phyloP scores from a whole-genome alignment of 2,888 invertebrate genomes.

The Acanthosepion pharaonis region DNA sequence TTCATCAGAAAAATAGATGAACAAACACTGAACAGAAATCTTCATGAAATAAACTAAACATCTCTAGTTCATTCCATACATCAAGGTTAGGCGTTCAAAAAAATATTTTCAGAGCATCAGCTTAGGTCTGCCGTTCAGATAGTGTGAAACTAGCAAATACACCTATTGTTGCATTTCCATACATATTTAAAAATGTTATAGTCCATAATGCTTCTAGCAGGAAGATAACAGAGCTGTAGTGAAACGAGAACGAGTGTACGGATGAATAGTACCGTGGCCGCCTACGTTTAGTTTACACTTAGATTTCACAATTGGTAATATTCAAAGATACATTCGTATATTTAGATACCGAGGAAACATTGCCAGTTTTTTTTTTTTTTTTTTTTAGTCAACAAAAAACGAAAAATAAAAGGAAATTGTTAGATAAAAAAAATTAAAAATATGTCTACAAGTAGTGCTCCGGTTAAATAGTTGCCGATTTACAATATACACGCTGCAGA shows the following conservation, averaged over 20 bases:
- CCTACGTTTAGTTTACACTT: slow-evolving; percentile 1
- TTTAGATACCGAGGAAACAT: not conserved
- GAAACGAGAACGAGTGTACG: not conserved
- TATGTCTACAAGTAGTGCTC: not conserved
- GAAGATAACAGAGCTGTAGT: no score
- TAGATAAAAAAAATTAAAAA: no score
- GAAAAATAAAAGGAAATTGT: no score
- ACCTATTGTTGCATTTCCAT: no score
- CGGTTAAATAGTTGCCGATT: not conserved
- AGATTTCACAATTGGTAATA: not conserved
- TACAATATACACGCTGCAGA: not conserved
- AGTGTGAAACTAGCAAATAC: no score
- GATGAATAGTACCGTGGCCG: not conserved
- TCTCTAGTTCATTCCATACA: not conserved
- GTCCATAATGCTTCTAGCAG: no score
- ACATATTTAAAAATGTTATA: no score
- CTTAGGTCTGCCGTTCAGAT: no score
- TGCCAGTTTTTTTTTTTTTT: not conserved
- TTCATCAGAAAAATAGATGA: not conserved
- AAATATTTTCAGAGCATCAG: no score
- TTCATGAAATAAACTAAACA: not conserved
- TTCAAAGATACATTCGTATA: not conserved
- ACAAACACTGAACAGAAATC: not conserved
- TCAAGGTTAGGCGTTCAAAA: no score
- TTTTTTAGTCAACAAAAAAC: no score